phyloP scores from a whole-genome alignment of 2,797 vertebrate genomes.

The Lates japonicus region DNA sequence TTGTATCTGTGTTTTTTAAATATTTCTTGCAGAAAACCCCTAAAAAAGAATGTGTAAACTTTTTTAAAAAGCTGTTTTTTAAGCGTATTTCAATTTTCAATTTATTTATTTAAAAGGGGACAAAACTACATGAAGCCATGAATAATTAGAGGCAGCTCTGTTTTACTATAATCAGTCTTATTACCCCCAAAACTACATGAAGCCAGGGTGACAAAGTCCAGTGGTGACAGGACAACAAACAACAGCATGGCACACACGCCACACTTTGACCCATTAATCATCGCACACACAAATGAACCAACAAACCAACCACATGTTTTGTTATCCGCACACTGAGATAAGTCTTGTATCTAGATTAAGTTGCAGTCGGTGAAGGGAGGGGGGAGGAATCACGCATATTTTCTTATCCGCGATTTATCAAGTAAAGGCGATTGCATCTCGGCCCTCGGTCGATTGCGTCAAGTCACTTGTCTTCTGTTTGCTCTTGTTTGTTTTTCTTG shows the following conservation, averaged over 20 bases:
- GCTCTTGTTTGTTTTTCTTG: constrained; percentile 53
- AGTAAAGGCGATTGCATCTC: constrained; percentile 25
- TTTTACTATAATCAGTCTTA: constrained; percentile 1
- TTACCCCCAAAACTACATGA: constrained; percentile 56
- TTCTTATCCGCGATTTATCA: background rate
- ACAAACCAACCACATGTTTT: constrained; percentile 14
- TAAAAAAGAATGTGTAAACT: too few species aligned
- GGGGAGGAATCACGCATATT: background rate
- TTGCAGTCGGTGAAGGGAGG: too few species aligned
- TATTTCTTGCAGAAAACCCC: too few species aligned
- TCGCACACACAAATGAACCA: background rate
- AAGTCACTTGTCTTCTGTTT: constrained; percentile 42
- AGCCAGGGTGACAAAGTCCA: constrained; percentile 76
- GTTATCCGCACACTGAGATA: constrained; percentile 46
- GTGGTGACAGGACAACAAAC: constrained; percentile 74
- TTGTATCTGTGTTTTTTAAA: too few species aligned
- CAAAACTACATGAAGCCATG: too few species aligned
- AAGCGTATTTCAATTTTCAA: too few species aligned
- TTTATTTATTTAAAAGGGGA: too few species aligned
- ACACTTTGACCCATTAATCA: constrained; percentile 80
- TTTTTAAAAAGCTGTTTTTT: too few species aligned
- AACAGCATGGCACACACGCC: constrained; percentile 68
- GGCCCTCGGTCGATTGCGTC: constrained; percentile 17
- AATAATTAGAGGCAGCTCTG: background rate
- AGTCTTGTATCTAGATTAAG: constrained; percentile 41